These are phyloP conservation scores for Paedocypris micromegethes DNA, from an alignment of 2,797 vertebrate species.

Conservation along the genomic window DNA sequence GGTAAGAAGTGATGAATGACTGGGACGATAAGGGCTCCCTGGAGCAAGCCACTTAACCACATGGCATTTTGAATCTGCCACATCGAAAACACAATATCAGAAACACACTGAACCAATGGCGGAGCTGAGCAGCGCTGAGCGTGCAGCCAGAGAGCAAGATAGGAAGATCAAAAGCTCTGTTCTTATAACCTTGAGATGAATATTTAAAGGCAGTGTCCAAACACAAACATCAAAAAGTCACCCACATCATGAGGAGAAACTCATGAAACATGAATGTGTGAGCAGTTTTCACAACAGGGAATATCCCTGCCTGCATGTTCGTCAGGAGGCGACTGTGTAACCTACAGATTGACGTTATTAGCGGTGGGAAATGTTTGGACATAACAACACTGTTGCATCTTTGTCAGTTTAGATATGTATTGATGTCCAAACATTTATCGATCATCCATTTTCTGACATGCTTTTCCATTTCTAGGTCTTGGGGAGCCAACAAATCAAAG, in stretches of 20 bases:
- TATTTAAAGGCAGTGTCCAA: conserved; percentile 66
- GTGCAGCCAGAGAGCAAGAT: conserved; percentile 52
- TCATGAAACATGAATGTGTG: conserved; percentile 4
- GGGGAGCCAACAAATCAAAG: too few relatives aligned
- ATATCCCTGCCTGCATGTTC: neutral
- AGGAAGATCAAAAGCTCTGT: conserved; percentile 71
- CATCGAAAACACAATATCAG: conserved; percentile 41
- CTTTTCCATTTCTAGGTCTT: too few relatives aligned
- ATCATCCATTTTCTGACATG: too few relatives aligned
- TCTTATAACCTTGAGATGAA: conserved; percentile 74
- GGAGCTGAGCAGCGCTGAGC: conserved; percentile 7
- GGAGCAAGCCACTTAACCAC: conserved; percentile 74
- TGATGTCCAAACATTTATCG: too few relatives aligned
- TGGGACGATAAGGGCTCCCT: conserved; percentile 78
- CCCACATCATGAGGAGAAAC: conserved; percentile 31
- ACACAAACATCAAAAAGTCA: conserved; percentile 36
- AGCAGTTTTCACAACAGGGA: conserved; percentile 4
- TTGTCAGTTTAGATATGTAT: too few relatives aligned
- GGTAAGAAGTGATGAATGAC: conserved; percentile 76
- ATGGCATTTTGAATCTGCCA: conserved; percentile 50
- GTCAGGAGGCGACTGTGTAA: too few relatives aligned
- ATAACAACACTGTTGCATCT: too few relatives aligned
- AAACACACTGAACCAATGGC: conserved; percentile 18
- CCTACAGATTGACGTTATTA: too few relatives aligned
- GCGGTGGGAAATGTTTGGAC: too few relatives aligned